Evolutionary conservation across 1,140 invertebrate species (phyloP).

Genomic region (Branchinecta lynchi): DNA sequence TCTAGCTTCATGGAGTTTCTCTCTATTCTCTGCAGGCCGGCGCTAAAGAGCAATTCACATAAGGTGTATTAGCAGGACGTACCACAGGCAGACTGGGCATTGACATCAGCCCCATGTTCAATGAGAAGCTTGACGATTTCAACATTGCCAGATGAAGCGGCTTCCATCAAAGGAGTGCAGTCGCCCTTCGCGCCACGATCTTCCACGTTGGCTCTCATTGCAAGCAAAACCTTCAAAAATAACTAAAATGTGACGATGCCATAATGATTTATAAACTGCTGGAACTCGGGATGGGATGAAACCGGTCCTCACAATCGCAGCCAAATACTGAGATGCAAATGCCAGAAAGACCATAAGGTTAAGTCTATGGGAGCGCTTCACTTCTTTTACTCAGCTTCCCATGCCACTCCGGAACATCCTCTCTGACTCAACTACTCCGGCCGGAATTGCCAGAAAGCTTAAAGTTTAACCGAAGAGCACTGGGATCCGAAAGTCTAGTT

Average conservation of each 20-base stretch:
- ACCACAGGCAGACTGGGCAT: constrained; percentile 87
- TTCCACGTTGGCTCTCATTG: constrained; percentile 94
- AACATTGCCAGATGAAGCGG: constrained; percentile 79
- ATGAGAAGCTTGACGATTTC: constrained; percentile 85
- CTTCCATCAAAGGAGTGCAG: constrained; percentile 93
- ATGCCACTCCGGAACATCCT: no score
- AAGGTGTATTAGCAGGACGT: constrained; percentile 19
- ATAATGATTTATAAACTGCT: neutral
- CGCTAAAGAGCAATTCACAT: no score
- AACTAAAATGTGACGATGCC: neutral
- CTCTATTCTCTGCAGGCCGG: no score
- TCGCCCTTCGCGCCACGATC: constrained; percentile 87
- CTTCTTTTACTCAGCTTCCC: no score
- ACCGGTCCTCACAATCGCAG: no score
- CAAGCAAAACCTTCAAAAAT: constrained; percentile 58
- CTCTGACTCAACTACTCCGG: no score
- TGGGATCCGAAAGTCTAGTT: no score
- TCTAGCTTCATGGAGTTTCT: no score
- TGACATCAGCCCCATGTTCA: constrained; percentile 83
- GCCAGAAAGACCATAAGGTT: neutral
- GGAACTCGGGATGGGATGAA: neutral
- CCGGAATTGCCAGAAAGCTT: no score
- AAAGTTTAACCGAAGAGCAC: no score
- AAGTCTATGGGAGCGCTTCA: no score
- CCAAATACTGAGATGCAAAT: neutral